Percentiles rank a stretch among this genome's conserved stretches.
These are phyloP conservation scores for Semnornis frantzii DNA, from an alignment of 2,113 vertebrate genomes.

Conservation along the genomic window DNA sequence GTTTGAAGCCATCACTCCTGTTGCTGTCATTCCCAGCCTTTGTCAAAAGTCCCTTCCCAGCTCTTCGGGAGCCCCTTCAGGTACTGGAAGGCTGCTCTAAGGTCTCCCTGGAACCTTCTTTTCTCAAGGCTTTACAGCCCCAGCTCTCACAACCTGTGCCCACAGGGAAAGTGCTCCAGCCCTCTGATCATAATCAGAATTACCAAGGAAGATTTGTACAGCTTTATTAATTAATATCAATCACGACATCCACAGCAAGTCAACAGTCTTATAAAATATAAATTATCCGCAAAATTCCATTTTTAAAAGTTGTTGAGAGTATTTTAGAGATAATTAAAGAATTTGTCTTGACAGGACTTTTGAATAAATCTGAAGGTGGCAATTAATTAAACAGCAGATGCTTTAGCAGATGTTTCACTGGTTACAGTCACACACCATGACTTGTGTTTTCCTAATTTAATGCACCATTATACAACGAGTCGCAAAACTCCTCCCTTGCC, in stretches of 20 bases:
- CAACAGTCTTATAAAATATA: background rate
- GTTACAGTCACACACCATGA: background rate
- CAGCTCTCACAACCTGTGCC: too few species aligned
- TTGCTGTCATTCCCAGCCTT: too few species aligned
- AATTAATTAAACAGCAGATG: constrained; percentile 69
- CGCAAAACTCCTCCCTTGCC: background rate
- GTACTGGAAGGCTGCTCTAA: too few species aligned
- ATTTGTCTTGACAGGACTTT: background rate
- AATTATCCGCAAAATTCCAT: background rate
- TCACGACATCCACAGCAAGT: background rate
- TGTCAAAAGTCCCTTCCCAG: too few species aligned
- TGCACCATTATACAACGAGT: background rate
- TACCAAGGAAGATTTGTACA: fast-evolving
- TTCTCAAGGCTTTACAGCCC: too few species aligned
- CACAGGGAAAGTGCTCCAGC: too few species aligned
- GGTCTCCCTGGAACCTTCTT: too few species aligned
- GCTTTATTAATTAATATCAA: background rate
- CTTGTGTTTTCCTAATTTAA: background rate
- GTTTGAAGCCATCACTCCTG: too few species aligned
- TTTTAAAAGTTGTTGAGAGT: background rate
- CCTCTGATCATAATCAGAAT: background rate
- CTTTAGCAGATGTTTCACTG: constrained; percentile 60
- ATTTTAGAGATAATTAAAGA: constrained; percentile 2
- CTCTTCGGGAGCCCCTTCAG: too few species aligned
- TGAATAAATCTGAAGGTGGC: background rate